Evolutionary conservation across 2,888 invertebrate species (phyloP).

Genomic region (Drosophila flavopinicola): DNA sequence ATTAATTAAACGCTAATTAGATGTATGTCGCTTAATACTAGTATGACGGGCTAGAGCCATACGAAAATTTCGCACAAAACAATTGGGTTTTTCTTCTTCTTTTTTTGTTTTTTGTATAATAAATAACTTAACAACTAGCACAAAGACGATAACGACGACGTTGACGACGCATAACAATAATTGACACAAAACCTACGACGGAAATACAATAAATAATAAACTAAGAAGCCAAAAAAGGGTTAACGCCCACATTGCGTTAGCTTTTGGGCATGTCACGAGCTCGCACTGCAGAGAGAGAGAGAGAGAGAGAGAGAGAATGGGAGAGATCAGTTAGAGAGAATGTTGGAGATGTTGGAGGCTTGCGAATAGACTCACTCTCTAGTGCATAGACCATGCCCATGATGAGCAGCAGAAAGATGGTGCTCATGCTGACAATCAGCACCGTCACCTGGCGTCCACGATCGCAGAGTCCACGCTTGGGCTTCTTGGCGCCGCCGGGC

Average conservation of each 20-base stretch:
- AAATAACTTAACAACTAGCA: slow-evolving; percentile 75
- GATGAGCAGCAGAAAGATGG: slow-evolving; percentile 91
- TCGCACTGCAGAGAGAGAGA: slow-evolving; percentile 85
- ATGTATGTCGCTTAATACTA: slow-evolving; percentile 65
- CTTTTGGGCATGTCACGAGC: slow-evolving; percentile 85
- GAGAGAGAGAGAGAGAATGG: slow-evolving; percentile 2
- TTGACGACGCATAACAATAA: slow-evolving; percentile 63
- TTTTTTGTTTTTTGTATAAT: slow-evolving; percentile 47
- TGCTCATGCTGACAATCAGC: slow-evolving; percentile 92
- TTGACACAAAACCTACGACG: slow-evolving; percentile 42
- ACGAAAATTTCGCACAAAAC: slow-evolving; percentile 51
- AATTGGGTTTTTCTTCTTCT: slow-evolving; percentile 15
- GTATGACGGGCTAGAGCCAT: slow-evolving; percentile 30
- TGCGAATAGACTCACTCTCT: slow-evolving; percentile 89
- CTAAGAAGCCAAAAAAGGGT: slow-evolving; percentile 52
- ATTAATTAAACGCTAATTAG: slow-evolving; percentile 52
- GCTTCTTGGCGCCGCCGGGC: slow-evolving; percentile 86
- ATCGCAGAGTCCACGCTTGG: slow-evolving; percentile 90
- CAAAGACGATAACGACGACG: slow-evolving; percentile 57
- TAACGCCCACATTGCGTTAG: slow-evolving; percentile 60
- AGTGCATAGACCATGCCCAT: slow-evolving; percentile 92
- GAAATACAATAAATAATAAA: slow-evolving; percentile 70
- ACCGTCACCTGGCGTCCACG: slow-evolving; percentile 92
- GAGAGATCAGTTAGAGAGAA: neutral
- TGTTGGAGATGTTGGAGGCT: neutral